A percentile compares a stretch with the other conserved stretches of the same genome.
Evolutionary conservation across 2,113 vertebrate genomes (phyloP).

Genomic region (Gracilinanus agilis): DNA sequence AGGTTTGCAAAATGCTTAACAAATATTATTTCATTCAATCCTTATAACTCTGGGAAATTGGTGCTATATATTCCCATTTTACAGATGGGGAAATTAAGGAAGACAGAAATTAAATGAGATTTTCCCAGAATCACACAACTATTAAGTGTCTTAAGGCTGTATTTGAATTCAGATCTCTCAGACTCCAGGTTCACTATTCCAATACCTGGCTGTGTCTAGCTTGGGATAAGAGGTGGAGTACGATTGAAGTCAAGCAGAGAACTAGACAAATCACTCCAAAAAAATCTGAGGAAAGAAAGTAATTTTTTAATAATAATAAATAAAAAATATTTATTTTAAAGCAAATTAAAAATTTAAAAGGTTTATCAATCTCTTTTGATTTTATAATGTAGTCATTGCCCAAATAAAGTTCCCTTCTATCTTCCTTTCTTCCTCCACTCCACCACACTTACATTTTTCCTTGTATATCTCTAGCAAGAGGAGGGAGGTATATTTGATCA

Average conservation of each 20-base stretch:
- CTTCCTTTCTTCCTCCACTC: not conserved
- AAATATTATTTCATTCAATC: not conserved
- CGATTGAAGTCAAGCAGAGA: not conserved
- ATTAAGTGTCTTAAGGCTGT: not conserved
- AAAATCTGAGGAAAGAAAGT: not conserved
- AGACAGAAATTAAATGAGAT: not conserved
- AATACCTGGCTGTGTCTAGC: not conserved
- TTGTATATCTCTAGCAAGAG: not conserved
- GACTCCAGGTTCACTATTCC: not conserved
- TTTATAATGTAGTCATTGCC: not conserved
- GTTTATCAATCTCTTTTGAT: not conserved
- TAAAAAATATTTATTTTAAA: not conserved
- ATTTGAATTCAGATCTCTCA: not conserved
- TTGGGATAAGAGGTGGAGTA: not conserved
- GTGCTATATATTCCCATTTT: not conserved
- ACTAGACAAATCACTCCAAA: not conserved
- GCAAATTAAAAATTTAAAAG: not conserved
- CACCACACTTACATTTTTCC: not conserved
- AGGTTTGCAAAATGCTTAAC: not conserved
- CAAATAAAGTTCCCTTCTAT: not conserved
- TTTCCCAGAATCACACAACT: not conserved
- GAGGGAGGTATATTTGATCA: not conserved
- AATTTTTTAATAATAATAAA: too few species aligned
- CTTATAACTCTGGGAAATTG: not conserved
- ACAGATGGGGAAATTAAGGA: too few species aligned